These are phyloP conservation scores for Mylabris sibirica DNA, from an alignment of 2,888 invertebrate species.

Conservation along the genomic window DNA sequence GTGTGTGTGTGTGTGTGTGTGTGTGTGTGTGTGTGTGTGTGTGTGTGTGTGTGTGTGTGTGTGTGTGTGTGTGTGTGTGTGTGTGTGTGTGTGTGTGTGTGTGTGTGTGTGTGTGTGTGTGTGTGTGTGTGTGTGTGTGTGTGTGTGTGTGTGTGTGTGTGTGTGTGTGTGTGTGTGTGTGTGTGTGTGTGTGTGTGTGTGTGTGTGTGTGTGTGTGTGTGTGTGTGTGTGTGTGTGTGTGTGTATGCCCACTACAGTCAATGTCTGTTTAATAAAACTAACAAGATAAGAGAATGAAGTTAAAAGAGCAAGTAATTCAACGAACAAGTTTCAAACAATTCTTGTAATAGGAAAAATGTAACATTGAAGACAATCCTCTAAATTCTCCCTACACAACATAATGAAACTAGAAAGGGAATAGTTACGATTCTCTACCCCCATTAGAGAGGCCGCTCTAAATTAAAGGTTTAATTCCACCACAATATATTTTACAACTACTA, in stretches of 20 bases:
- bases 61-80: background rate
- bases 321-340: background rate
- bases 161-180: background rate
- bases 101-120: background rate
- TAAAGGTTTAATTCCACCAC: constrained; percentile 2
- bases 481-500: background rate
- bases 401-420: background rate
- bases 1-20: background rate
- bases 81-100: background rate
- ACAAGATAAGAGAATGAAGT: background rate
- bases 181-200: background rate
- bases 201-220: background rate
- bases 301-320: background rate
- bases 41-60: background rate
- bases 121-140: background rate
- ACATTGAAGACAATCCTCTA: too few relatives aligned
- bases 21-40: background rate
- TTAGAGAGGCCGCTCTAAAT: background rate
- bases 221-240: background rate
- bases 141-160: background rate
- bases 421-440: background rate
- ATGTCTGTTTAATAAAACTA: background rate
- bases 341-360: background rate
- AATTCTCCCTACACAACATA: background rate
- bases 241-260: background rate